A percentile compares a stretch with the other conserved stretches of the same genome.
These are phyloP conservation scores for Nasonia giraulti DNA, from an alignment of 1,140 invertebrate species.

Conservation along the genomic window DNA sequence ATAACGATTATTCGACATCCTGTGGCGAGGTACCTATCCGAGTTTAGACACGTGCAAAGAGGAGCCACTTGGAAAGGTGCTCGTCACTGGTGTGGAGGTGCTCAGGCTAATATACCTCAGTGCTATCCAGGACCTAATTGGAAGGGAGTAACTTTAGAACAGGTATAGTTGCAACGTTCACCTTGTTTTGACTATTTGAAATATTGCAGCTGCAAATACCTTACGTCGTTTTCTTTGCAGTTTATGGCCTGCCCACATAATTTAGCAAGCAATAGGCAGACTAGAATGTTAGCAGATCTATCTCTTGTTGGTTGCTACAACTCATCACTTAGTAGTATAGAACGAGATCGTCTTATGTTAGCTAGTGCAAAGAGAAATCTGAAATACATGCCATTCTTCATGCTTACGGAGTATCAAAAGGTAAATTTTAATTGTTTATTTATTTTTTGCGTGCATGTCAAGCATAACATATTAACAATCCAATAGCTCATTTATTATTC, in stretches of 20 bases:
- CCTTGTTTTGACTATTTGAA: constrained; percentile 46
- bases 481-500: background rate
- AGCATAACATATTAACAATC: background rate
- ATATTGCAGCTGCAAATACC: background rate
- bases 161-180: constrained; percentile 61
- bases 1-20: constrained; percentile 96
- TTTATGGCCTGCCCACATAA: constrained; percentile 94
- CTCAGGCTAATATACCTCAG: constrained; percentile 83
- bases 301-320: constrained; percentile 97
- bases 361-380: constrained; percentile 97
- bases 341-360: constrained; percentile 88
- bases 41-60: constrained; percentile 95
- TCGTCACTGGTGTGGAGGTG: constrained; percentile 91
- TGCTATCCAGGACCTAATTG: constrained; percentile 84
- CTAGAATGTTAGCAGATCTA: constrained; percentile 97
- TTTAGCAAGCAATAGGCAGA: constrained; percentile 96
- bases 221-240: constrained; percentile 75
- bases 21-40: constrained; percentile 91
- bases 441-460: constrained; percentile 28
- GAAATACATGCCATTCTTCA: constrained; percentile 96
- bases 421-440: constrained; percentile 69
- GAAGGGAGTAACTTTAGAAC: constrained; percentile 77
- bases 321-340: constrained; percentile 81
- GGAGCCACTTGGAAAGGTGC: constrained; percentile 98
- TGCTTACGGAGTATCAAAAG: constrained; percentile 95